Percentiles rank a stretch among this genome's conserved stretches.
Evolutionary conservation across 2,113 vertebrate species (phyloP).

Genomic region (Plectropomus leopardus): DNA sequence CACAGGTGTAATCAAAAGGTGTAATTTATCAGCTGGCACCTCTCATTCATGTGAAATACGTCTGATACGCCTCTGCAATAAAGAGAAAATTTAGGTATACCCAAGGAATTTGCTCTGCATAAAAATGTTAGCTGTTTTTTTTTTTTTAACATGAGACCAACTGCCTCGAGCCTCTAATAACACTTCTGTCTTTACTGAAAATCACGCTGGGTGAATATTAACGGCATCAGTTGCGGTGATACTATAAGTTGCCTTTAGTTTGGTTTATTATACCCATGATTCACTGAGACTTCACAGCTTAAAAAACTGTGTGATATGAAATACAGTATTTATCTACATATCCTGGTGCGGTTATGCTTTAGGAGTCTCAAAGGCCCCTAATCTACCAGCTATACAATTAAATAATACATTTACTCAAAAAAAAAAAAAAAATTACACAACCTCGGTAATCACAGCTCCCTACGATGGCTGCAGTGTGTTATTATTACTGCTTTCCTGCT

Average conservation of each 20-base stretch:
- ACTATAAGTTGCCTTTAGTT: slow-evolving; percentile 4
- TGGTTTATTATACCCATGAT: neutral
- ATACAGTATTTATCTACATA: slow-evolving; percentile 30
- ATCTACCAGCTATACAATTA: neutral
- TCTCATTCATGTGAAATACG: slow-evolving; percentile 6
- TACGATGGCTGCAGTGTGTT: neutral
- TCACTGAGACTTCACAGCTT: slow-evolving; percentile 3
- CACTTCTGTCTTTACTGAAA: neutral
- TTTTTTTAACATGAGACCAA: neutral
- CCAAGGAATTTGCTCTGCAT: neutral
- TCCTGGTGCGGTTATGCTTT: slow-evolving; percentile 1
- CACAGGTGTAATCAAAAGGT: slow-evolving; percentile 5
- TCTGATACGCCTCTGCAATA: neutral
- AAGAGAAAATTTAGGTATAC: neutral
- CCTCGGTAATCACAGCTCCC: neutral
- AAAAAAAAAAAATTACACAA: neutral
- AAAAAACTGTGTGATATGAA: slow-evolving; percentile 11
- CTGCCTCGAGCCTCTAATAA: neutral
- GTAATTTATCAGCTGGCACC: neutral
- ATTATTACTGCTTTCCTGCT: slow-evolving; percentile 9
- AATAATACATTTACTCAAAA: neutral
- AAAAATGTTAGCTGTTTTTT: neutral
- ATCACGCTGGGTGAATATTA: neutral
- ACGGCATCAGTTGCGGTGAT: neutral
- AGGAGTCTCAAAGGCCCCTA: neutral